Evolutionary conservation across 2,113 vertebrate genomes (phyloP), one percentile per base, ranked within the genome.

Genomic region (human): DNA sequence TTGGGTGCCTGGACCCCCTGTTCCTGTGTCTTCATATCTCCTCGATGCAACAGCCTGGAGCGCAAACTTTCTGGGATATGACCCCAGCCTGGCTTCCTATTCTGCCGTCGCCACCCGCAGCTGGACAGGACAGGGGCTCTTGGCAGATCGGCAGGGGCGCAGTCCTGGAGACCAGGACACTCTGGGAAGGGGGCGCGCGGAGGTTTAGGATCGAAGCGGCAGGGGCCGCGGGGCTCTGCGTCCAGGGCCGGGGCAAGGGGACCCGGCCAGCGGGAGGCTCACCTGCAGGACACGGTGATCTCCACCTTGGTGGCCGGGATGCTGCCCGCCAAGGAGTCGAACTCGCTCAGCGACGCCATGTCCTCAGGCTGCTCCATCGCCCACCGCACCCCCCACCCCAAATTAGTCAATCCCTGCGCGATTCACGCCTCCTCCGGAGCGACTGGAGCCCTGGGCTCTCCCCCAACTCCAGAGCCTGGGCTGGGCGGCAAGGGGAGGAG

Each of bases 221-320:
- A 8, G 45, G 45, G 72, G 38, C 14, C 8, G 3, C 35, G 16
- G 88, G 78, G 72, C 52, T 84, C 57, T 4, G 38, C 57, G 9
- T 35, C 32, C 89, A 32, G 79, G 94, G 96, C 92, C 80, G 78
- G 96, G 93, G 89, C 93, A 27, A 32, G 86, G 97, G 90, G 35
- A 59, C 89, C 80, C 64, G 40, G 78, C 32, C 73, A 23, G 89
- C 55, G 81, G 94, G 72, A 48, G 80, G 96, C 96, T 96, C 97
- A 99, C 99, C 99, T 99, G 99, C 99, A 99, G 72, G 99, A 99
- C 92, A 99, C 99, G 48, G 99, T 99, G 98, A 99, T 99, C 97
- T 99, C 99, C 98, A 99, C 99, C 98, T 99, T 99, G 93, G 99
- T 99, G 97, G 99, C 99, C 35, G 99, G 99, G 96, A 99, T 99